Conservation (phyloP, 1,140 invertebrate species). For the Armadillidium nasatum region DNA sequence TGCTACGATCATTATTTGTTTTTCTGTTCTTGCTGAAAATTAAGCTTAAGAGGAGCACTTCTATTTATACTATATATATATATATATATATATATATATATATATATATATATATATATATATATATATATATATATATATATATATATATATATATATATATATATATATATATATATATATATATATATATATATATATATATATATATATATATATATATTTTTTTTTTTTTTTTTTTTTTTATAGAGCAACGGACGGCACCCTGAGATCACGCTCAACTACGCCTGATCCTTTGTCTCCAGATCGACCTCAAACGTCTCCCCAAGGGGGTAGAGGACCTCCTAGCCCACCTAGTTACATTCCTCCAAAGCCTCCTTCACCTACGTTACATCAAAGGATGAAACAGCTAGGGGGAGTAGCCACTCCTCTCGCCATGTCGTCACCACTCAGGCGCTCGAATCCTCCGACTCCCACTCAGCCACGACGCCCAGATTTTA, state of each 20-base stretch:
- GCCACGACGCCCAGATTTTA: slow-evolving; percentile 75
- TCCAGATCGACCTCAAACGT: slow-evolving; percentile 52
- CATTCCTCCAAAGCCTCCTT: slow-evolving; percentile 1
- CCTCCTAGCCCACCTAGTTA: slow-evolving; percentile 23
- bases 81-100: no score
- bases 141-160: no score
- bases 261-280: slow-evolving; percentile 55
- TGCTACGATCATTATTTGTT: no score
- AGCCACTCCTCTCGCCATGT: slow-evolving; percentile 77
- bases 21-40: no score
- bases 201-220: no score
- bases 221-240: no score
- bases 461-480: slow-evolving; percentile 84
- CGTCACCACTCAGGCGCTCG: slow-evolving; percentile 65
- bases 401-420: slow-evolving; percentile 78
- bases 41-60: no score
- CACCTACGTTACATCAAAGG: slow-evolving; percentile 78
- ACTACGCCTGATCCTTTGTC: slow-evolving; percentile 65
- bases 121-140: no score
- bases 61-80: no score
- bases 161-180: no score
- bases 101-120: no score
- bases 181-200: no score
- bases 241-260: slow-evolving; percentile 46
- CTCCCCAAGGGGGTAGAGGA: slow-evolving; percentile 52